Evolutionary conservation across 2,113 vertebrate genomes (phyloP), one percentile per base, ranked within the genome.

Genomic region (Carettochelys insculpta): DNA sequence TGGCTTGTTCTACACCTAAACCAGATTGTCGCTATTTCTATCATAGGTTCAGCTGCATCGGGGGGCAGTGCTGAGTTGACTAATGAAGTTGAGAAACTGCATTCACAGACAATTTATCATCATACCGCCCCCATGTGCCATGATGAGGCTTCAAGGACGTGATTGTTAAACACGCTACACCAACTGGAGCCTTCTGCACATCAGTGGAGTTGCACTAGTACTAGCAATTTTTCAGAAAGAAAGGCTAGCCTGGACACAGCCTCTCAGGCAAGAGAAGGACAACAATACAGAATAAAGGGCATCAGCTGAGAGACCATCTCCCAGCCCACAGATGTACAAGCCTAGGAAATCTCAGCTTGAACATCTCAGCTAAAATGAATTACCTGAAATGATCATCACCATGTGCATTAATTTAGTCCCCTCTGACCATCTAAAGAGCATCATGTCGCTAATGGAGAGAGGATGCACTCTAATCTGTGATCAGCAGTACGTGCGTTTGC

Each of bases 311-410:
- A 71, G 83, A 75, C 29, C 11, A 25, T 58, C 38, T 79, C 82
- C 58, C 77, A 80, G 20, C 41, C 80, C 80, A 78, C 82, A 87
- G 80, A 89, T 34, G 38, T 8, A 19, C 47, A 52, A 80, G 78
- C 89, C 77, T 0, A 82, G 80, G 83, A 93, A 92, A 41, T 87
- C 80, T 91, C 54, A 77, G 82, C 51, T 89, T 41, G 80, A 92
- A 54, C 29, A 77, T 83, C 88, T 88, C 25, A 16, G 85, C 58
- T 78, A 76, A 94, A 95, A 95, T 96, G 91, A 97, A 96, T 94
- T 95, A 94, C 90, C 84, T 82, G 65, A 80, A 95, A 92, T 84
- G 78, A 92, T 95, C 80, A 76, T 41, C 83, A 85, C 85, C n/a
- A 0, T 76, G 68, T 95, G 91, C 29, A 41, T 68, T 87, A 16